Percentiles rank a stretch among this genome's conserved stretches.
phyloP scores from a whole-genome alignment of 1,140 invertebrate genomes.

The Eumeta japonica region DNA sequence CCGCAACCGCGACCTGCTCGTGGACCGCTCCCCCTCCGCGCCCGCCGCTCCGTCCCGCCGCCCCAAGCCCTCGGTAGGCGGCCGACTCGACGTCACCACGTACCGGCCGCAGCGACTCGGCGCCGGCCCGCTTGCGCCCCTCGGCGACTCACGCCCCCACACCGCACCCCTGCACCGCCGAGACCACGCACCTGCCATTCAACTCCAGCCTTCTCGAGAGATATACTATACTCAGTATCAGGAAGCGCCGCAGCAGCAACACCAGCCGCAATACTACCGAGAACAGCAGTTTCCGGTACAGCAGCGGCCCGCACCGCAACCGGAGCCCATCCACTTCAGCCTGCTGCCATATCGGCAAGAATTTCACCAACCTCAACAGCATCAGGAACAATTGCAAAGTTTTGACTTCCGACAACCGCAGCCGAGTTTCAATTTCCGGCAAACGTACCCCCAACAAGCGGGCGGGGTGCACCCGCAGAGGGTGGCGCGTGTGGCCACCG shows the following conservation, averaged over 20 bases:
- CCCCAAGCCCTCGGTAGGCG: slow-evolving; percentile 21
- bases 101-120: slow-evolving; percentile 39
- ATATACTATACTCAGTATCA: slow-evolving; percentile 14
- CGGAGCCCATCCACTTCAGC: slow-evolving; percentile 18
- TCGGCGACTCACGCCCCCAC: slow-evolving; percentile 23
- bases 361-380: slow-evolving; percentile 1
- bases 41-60: slow-evolving; percentile 13
- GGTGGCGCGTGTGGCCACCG: neutral
- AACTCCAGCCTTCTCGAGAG: slow-evolving; percentile 22
- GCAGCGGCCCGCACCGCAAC: too few species aligned
- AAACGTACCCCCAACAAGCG: neutral
- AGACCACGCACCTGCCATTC: slow-evolving; percentile 32
- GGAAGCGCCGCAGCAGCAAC: slow-evolving; percentile 12
- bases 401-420: slow-evolving; percentile 6
- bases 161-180: slow-evolving; percentile 32
- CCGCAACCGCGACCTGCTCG: slow-evolving; percentile 52
- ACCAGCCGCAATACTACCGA: slow-evolving; percentile 1
- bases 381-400: too few species aligned
- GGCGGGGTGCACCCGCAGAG: neutral
- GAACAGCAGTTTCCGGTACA: too few species aligned
- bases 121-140: slow-evolving; percentile 26
- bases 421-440: slow-evolving; percentile 1
- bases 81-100: slow-evolving; percentile 42
- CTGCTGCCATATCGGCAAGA: slow-evolving; percentile 14
- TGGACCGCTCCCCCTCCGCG: slow-evolving; percentile 14